A percentile compares a stretch with the other conserved stretches of the same genome.
Conservation (phyloP, 2,113 vertebrate species). For the Edolisoma coerulescens region DNA sequence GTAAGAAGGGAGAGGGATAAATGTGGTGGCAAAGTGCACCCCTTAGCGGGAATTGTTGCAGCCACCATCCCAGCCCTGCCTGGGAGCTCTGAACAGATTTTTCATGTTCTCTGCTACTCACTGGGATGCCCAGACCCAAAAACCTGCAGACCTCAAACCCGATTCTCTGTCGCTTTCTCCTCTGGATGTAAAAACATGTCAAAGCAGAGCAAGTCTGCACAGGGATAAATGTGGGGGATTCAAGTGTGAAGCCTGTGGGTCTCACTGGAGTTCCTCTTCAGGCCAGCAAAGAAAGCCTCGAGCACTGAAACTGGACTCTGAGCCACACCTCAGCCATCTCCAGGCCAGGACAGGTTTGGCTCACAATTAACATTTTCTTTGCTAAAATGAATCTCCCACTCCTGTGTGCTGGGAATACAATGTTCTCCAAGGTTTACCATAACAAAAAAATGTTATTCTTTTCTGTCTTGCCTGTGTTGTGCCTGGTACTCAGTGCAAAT, state of each 20-base stretch:
- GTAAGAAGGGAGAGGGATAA: not conserved
- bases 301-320: not conserved
- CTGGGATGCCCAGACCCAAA: not conserved
- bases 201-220: not conserved
- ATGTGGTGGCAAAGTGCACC: not conserved
- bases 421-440: not conserved
- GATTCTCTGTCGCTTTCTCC: not conserved
- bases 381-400: not conserved
- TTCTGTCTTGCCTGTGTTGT: not conserved
- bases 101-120: not conserved
- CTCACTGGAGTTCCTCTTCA: not conserved
- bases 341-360: not conserved
- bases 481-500: not conserved
- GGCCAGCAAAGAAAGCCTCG: not conserved
- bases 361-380: not conserved
- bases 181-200: not conserved
- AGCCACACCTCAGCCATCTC: not conserved
- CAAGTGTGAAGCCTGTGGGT: not conserved
- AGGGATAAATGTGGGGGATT: not conserved
- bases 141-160: not conserved
- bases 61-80: fast-evolving
- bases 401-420: not conserved
- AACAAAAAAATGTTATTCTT: fast-evolving
- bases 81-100: not conserved
- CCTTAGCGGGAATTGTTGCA: not conserved